These are phyloP conservation scores for Orthonevra nobilis DNA, from an alignment of 2,888 invertebrate species.

Conservation along the genomic window DNA sequence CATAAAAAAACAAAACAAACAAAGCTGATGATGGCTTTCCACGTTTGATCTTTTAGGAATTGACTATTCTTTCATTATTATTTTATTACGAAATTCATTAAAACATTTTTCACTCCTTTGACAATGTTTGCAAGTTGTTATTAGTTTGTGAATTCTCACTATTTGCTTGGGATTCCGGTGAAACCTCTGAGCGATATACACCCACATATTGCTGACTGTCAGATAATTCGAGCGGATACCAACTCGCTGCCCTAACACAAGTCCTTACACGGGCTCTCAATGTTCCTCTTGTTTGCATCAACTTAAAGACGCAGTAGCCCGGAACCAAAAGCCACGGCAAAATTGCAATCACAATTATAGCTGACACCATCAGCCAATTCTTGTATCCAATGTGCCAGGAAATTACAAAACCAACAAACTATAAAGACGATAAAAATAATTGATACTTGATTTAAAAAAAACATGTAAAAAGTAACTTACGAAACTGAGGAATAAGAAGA, in stretches of 20 bases:
- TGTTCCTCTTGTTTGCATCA: slow-evolving; percentile 74
- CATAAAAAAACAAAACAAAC: too few relatives aligned
- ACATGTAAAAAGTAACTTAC: slow-evolving; percentile 65
- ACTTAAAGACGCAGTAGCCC: slow-evolving; percentile 73
- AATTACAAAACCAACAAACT: background rate
- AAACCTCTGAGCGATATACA: too few relatives aligned
- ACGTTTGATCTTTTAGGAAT: too few relatives aligned
- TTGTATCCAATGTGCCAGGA: background rate
- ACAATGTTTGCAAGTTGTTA: too few relatives aligned
- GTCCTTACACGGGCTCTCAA: slow-evolving; percentile 74
- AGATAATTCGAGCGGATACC: slow-evolving; percentile 77
- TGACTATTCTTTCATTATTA: too few relatives aligned
- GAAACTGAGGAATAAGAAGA: slow-evolving; percentile 68
- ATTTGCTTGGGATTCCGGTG: too few relatives aligned
- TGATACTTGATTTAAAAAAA: too few relatives aligned
- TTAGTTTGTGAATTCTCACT: too few relatives aligned
- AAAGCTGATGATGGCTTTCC: too few relatives aligned
- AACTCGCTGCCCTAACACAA: slow-evolving; percentile 76
- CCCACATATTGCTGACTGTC: slow-evolving; percentile 77
- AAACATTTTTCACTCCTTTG: too few relatives aligned
- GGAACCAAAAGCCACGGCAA: slow-evolving; percentile 76
- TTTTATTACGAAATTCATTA: too few relatives aligned
- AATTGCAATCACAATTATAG: slow-evolving; percentile 71
- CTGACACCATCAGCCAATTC: background rate
- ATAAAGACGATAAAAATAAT: too few relatives aligned